These are phyloP conservation scores for Tachysurus vachellii DNA, from an alignment of 2,113 vertebrate genomes.

Conservation along the genomic window DNA sequence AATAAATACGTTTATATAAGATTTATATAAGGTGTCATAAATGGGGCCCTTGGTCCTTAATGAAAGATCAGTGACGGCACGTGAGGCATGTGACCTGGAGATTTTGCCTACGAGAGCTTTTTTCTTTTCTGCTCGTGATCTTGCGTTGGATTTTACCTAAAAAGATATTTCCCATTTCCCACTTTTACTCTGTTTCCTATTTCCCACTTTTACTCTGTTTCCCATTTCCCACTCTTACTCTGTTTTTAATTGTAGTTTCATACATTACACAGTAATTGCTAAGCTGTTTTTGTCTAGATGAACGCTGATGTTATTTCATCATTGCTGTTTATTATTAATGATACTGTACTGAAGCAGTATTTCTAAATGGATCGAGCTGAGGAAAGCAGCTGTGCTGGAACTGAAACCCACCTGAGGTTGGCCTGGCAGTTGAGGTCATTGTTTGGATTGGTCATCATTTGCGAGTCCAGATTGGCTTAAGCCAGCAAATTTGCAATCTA, in stretches of 20 bases:
- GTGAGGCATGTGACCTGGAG: neutral
- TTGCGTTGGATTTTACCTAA: conserved; percentile 23
- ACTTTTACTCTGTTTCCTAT: neutral
- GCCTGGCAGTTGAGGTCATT: conserved; percentile 15
- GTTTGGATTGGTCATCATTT: conserved; percentile 46
- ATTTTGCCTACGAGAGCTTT: neutral
- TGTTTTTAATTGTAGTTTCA: neutral
- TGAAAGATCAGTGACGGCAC: conserved; percentile 5
- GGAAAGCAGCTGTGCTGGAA: neutral
- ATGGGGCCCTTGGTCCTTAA: neutral
- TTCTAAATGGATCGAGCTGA: neutral
- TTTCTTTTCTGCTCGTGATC: neutral
- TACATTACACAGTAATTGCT: neutral
- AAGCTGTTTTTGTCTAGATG: neutral
- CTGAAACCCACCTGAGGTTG: conserved; percentile 13
- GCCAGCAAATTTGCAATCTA: conserved; percentile 45
- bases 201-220: neutral
- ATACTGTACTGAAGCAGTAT: neutral
- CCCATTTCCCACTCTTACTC: neutral
- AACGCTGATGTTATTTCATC: neutral
- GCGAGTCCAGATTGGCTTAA: conserved; percentile 23
- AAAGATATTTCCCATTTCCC: neutral
- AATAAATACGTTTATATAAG: neutral
- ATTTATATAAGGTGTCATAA: neutral
- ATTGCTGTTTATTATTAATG: conserved; percentile 2